phyloP scores from a whole-genome alignment of 2,113 vertebrate genomes.

The Phyllostomus discolor region DNA sequence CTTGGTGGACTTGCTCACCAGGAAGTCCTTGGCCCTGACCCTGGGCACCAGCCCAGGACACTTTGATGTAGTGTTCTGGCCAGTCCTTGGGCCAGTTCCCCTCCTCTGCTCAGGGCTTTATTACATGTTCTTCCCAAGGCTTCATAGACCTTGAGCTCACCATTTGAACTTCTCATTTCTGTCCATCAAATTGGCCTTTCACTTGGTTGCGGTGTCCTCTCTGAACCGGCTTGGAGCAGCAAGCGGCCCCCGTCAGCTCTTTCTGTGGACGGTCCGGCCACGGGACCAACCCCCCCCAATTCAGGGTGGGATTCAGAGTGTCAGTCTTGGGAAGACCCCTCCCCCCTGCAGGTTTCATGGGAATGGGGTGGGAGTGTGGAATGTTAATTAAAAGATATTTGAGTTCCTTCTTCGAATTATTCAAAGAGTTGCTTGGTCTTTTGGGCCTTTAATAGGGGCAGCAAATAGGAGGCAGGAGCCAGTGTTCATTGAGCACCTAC shows the following conservation, averaged over 20 bases:
- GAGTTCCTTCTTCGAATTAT: background rate
- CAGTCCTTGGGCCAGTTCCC: background rate
- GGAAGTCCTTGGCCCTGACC: background rate
- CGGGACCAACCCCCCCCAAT: background rate
- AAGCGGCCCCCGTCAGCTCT: accelerated
- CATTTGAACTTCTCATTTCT: background rate
- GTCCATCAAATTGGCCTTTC: background rate
- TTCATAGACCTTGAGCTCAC: background rate
- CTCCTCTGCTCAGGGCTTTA: background rate
- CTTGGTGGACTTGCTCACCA: background rate
- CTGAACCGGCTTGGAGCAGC: background rate
- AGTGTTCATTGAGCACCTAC: background rate
- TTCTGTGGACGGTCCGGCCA: background rate
- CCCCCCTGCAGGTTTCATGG: no score
- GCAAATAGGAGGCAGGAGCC: background rate
- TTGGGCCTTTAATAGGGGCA: background rate
- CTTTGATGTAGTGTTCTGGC: background rate
- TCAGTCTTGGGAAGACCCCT: background rate
- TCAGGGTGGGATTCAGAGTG: background rate
- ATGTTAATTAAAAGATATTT: background rate
- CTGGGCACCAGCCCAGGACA: background rate
- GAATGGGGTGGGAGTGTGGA: background rate
- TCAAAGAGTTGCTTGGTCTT: background rate
- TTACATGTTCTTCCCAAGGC: background rate
- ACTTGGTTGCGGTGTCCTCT: accelerated